Base-by-base conservation (phyloP, 2,888 invertebrate species). In the Tenthredo mesomela region DNA sequence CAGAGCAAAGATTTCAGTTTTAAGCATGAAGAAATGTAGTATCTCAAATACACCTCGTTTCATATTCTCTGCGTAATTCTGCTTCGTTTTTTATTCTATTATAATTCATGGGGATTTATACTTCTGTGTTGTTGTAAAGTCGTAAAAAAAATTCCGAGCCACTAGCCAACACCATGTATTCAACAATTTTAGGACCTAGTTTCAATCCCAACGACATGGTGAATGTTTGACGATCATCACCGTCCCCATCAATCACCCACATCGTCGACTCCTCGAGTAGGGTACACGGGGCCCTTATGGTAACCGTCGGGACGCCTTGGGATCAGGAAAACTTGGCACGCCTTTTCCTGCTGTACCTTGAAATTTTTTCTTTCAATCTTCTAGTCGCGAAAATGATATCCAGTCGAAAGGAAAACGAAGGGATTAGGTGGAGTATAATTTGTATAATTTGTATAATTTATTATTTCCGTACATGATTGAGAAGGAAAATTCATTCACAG, bases 201-300 rank as follows among this genome's bases (percentile, higher is more conserved):
- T 71, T n/a, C 71, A 71, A 40, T 21, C 71, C 71, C 43, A 21
- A 71, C 37, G 40, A 21, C 43, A 10, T 2, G 9, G n/a, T 43
- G 12, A 40, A 75, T 25, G 29, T 75, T 47, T 75, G 47, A 21
- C 47, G 75, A 75, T 29, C 75, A 50, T 75, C 43, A 18, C 25
- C 75, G 15, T 25, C 75, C 47, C 47, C 43, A 75, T 75, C 75
- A 25, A 47, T 75, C 75, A 75, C 75, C 25, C 29, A 12, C 25
- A 75, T 47, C 47, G 47, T 75, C 75, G 75, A 25, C 75, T 47
- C 15, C 47, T 10, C 25, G 75, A 75, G 47, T 25, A 25, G 47
- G 47, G 43, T 71, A 43, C 73, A 47, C 73, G 73, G 21, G 21
- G 21, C 43, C 25, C 43, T 75, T 43, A 43, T 21, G 15, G 15